Conservation (phyloP, 2,888 invertebrate genomes). For the Sycophila texana region DNA sequence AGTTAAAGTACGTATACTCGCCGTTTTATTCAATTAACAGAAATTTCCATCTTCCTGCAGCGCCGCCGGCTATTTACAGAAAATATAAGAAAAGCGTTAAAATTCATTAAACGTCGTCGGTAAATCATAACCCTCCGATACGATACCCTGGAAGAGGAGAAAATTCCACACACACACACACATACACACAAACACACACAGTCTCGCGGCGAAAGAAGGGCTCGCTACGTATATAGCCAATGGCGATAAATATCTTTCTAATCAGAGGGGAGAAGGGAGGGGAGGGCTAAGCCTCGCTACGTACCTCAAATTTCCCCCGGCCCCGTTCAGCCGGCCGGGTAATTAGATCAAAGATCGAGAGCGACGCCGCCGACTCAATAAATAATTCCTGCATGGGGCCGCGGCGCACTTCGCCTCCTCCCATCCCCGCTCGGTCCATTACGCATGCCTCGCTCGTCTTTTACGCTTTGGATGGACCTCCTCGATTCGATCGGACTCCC, state of each 20-base stretch:
- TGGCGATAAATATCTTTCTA: background rate
- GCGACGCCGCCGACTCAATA: background rate
- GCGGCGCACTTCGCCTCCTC: background rate
- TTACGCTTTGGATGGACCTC: too few relatives aligned
- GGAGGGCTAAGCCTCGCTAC: background rate
- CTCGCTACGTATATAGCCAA: background rate
- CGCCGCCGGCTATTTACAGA: too few relatives aligned
- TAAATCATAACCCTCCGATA: too few relatives aligned
- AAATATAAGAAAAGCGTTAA: too few relatives aligned
- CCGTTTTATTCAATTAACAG: too few relatives aligned
- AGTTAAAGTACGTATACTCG: too few relatives aligned
- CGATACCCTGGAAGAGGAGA: too few relatives aligned
- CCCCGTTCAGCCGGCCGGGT: background rate
- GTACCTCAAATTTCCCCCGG: conserved; percentile 3
- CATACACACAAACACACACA: too few relatives aligned
- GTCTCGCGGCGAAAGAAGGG: background rate
- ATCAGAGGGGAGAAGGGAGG: too few relatives aligned
- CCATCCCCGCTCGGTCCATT: conserved; percentile 15
- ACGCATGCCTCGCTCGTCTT: conserved; percentile 33
- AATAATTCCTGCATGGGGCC: conserved; percentile 39
- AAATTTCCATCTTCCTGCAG: too few relatives aligned
- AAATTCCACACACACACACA: background rate
- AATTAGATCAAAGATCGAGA: conserved; percentile 37
- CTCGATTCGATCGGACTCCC: conserved; percentile 45
- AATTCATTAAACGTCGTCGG: too few relatives aligned